Base-by-base conservation (phyloP, 2,888 invertebrate species). In the Stenoptilia bipunctidactyla region DNA sequence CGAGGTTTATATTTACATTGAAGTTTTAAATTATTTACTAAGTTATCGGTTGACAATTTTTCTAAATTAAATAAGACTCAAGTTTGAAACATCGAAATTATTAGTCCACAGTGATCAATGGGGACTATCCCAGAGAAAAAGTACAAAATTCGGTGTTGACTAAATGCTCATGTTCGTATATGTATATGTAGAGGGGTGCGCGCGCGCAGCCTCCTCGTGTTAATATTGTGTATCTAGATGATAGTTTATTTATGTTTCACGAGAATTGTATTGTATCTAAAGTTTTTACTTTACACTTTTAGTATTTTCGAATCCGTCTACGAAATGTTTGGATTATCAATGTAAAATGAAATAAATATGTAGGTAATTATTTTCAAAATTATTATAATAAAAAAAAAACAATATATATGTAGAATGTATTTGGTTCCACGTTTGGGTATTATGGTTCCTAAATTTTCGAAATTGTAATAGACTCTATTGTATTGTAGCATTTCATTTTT, bases 361-460 rank as follows among this genome's bases (percentile, higher is more conserved):
- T 68, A 68, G 70, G 61, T 71, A 70, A 62, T 80, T 77, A 79
- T 77, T 80, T 83, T 80, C 80, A 77, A 80, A 83, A 82, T 79
- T 79, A 70, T 68, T 73, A 77, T 70, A 70, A 66, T 66, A 58
- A 62, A 62, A 61, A 61, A 63, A 64, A 71, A 61, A 61, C 52
- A 56, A 57, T 60, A 74, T 74, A 68, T 69, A 74, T 70, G 62
- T 75, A 76, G 68, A 66, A 72, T 63, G 62, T 72, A 60, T 79
- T 82, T 56, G 72, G 77, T 80, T 82, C 69, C 79, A 76, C 73
- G 73, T 83, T 82, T 79, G 80, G 83, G 83, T 83, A 82, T 83
- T 83, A 82, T 79, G 82, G 83, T 83, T 83, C 83, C 83, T 83
- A 83, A 83, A 82, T 83, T 82, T 80, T 83, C 80, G 77, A 83